These are phyloP conservation scores for Neotragus pygmaeus DNA, from an alignment of 2,113 vertebrate species.

Conservation along the genomic window DNA sequence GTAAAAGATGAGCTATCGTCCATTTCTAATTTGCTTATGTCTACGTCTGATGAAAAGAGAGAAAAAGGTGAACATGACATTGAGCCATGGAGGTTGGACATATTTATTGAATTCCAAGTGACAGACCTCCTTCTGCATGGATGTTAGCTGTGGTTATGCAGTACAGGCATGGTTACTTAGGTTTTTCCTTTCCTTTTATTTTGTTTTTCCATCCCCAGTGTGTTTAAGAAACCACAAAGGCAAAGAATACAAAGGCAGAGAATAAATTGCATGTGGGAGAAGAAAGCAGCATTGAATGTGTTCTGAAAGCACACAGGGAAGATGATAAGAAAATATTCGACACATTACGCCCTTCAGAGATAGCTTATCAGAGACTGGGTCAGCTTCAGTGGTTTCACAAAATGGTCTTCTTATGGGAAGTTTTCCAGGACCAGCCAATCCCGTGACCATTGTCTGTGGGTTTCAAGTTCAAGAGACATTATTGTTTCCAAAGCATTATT, in stretches of 20 bases:
- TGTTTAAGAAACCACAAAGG: neutral
- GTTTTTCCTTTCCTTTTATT: neutral
- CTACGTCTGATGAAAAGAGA: neutral
- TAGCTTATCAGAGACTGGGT: conserved; percentile 58
- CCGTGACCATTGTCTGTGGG: conserved; percentile 68
- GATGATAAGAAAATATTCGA: conserved; percentile 40
- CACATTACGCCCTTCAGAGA: conserved; percentile 2
- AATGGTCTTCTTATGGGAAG: conserved; percentile 70
- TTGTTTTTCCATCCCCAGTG: neutral
- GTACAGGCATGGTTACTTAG: neutral
- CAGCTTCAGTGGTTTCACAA: conserved; percentile 74
- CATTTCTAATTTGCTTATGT: neutral
- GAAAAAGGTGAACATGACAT: neutral
- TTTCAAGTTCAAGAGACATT: conserved; percentile 72
- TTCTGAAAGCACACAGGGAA: conserved; percentile 32
- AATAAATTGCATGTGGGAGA: conserved; percentile 28
- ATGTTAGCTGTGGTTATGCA: neutral
- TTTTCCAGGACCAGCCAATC: conserved; percentile 58
- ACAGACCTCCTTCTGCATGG: neutral
- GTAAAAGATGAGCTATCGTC: neutral
- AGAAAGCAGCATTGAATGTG: neutral
- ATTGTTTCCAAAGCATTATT: conserved; percentile 69
- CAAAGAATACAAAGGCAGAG: neutral
- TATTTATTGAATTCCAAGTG: neutral
- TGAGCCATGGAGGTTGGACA: neutral